A percentile compares a stretch with the other conserved stretches of the same genome.
phyloP scores from a whole-genome alignment of 2,797 vertebrate genomes.

The Falco novaeseelandiae region DNA sequence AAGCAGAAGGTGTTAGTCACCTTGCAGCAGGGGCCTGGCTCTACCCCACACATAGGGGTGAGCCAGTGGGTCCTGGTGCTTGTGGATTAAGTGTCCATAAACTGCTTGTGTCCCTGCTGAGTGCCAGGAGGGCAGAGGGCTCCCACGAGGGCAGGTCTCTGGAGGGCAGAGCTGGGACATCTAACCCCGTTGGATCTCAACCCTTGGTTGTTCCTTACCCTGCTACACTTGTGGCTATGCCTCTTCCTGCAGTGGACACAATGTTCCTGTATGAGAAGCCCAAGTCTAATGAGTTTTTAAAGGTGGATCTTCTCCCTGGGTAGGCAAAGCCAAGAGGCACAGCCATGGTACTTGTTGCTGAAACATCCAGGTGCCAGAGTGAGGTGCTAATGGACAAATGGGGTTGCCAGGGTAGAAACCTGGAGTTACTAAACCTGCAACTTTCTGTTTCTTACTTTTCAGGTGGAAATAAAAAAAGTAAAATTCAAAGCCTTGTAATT shows the following conservation, averaged over 20 bases:
- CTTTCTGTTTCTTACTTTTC: background rate
- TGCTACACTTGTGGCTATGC: background rate
- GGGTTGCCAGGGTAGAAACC: background rate
- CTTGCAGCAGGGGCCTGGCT: background rate
- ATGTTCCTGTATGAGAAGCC: background rate
- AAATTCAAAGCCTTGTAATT: background rate
- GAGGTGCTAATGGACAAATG: background rate
- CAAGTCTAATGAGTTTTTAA: background rate
- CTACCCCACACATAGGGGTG: background rate
- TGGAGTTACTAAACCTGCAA: background rate
- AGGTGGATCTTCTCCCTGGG: background rate
- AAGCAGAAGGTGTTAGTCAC: background rate
- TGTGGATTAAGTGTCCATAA: background rate
- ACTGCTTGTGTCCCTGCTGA: background rate
- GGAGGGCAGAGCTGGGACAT: background rate
- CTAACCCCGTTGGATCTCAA: background rate
- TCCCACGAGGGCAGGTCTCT: accelerated
- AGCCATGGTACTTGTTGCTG: background rate
- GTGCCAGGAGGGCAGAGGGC: background rate
- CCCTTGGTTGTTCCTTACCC: background rate
- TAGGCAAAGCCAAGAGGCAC: background rate
- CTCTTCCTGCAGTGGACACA: background rate
- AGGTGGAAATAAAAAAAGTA: background rate
- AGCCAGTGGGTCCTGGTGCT: background rate
- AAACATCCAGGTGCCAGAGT: background rate